phyloP scores from a whole-genome alignment of 2,113 vertebrate species.

The Hassar affinis region DNA sequence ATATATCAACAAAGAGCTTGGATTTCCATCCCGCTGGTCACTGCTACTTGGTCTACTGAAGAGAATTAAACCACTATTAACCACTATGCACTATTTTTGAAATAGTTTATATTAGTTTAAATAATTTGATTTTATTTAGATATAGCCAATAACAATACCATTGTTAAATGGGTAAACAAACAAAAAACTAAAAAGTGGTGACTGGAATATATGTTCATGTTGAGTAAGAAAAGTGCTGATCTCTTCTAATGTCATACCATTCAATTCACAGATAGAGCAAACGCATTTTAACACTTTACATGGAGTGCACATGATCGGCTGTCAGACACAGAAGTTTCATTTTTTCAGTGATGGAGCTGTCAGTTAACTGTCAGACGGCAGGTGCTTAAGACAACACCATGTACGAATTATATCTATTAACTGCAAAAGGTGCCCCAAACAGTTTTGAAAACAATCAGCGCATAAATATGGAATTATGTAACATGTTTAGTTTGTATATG shows the following conservation, averaged over 20 bases:
- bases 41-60: not conserved
- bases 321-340: slow-evolving; percentile 21
- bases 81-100: not conserved
- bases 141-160: not conserved
- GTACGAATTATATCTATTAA: not conserved
- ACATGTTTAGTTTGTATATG: not conserved
- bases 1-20: not conserved
- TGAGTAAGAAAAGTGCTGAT: not conserved
- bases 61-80: not conserved
- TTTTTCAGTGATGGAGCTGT: not conserved
- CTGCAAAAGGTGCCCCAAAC: not conserved
- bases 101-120: no score
- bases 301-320: not conserved
- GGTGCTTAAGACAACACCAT: slow-evolving; percentile 22
- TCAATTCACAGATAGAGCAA: slow-evolving; percentile 1
- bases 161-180: not conserved
- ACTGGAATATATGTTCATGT: not conserved
- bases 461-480: not conserved
- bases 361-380: slow-evolving; percentile 3
- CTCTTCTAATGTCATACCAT: not conserved
- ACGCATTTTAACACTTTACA: not conserved
- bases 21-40: not conserved
- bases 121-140: not conserved
- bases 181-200: no score
- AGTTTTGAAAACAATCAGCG: not conserved